Percentiles rank a stretch among this genome's conserved stretches.
Evolutionary conservation across 2,797 vertebrate genomes (phyloP).

Genomic region (Sebastes paucispinis): DNA sequence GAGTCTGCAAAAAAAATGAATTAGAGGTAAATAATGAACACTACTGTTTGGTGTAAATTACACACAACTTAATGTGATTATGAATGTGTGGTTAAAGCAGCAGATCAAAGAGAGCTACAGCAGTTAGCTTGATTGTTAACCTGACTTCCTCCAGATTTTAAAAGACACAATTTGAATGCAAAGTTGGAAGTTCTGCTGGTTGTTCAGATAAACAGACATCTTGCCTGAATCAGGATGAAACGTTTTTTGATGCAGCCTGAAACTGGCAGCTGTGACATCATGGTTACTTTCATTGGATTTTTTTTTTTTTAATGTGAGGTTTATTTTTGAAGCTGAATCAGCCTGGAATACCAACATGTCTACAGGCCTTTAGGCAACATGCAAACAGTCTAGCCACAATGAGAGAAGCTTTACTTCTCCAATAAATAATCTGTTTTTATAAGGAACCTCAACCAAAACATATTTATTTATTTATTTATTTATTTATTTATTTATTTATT

Average conservation of each 20-base stretch:
- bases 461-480: not conserved
- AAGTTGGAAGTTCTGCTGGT: conserved; percentile 19
- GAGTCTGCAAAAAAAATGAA: not conserved
- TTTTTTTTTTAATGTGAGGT: not conserved
- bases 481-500: not conserved
- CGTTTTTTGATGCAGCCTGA: conserved; percentile 13
- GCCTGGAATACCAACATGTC: conserved; percentile 24
- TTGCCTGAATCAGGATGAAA: conserved; percentile 50
- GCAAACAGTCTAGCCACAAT: not conserved
- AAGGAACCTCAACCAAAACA: not conserved
- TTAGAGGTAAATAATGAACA: conserved; percentile 12
- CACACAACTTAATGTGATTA: conserved; percentile 33
- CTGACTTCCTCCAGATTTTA: conserved; percentile 32
- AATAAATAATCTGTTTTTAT: not conserved
- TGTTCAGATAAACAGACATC: conserved; percentile 61
- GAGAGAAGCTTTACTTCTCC: not conserved
- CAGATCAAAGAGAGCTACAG: conserved; percentile 57
- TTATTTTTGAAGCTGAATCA: conserved; percentile 37
- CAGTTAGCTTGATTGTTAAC: conserved; percentile 39
- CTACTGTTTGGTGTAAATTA: conserved; percentile 6
- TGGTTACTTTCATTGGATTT: conserved; percentile 41
- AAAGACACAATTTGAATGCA: conserved; percentile 43
- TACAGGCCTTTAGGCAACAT: conserved; percentile 1
- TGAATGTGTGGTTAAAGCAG: conserved; percentile 18
- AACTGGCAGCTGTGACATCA: conserved; percentile 47